phyloP scores from a whole-genome alignment of 2,888 invertebrate species.

The Diogma glabrata region DNA sequence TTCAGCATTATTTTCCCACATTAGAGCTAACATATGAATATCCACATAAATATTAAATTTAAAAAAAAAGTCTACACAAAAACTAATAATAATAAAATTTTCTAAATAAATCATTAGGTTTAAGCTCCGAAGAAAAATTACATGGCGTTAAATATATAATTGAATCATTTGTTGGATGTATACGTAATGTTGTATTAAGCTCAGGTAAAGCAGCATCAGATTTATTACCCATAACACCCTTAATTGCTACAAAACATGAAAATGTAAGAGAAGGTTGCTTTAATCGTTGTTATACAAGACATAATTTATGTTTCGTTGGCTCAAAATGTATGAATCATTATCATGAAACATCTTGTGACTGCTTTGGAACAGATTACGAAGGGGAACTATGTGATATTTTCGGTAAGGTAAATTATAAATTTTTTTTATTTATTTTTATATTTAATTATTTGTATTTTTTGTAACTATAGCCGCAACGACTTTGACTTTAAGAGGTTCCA shows the following conservation, averaged over 20 bases:
- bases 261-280: constrained; percentile 83
- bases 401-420: constrained; percentile 45
- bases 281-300: constrained; percentile 66
- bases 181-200: constrained; percentile 74
- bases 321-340: constrained; percentile 88
- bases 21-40: too few species aligned
- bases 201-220: constrained; percentile 79
- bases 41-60: too few species aligned
- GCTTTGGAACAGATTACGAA: constrained; percentile 85
- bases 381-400: constrained; percentile 85
- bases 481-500: constrained; percentile 77
- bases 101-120: constrained; percentile 43
- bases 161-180: constrained; percentile 86
- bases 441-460: not conserved
- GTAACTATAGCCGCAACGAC: constrained; percentile 64
- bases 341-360: constrained; percentile 79
- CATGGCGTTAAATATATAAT: constrained; percentile 87
- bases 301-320: constrained; percentile 78
- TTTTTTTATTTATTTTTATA: not conserved
- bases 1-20: too few species aligned
- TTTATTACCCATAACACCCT: constrained; percentile 64
- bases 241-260: constrained; percentile 79
- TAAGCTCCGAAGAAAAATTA: constrained; percentile 77
- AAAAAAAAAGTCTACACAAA: too few species aligned
- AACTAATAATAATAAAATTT: too few species aligned